Percentiles rank a stretch among this genome's conserved stretches.
Evolutionary conservation across 2,797 vertebrate genomes (phyloP).

Genomic region (Oceanodroma leucorhoa): DNA sequence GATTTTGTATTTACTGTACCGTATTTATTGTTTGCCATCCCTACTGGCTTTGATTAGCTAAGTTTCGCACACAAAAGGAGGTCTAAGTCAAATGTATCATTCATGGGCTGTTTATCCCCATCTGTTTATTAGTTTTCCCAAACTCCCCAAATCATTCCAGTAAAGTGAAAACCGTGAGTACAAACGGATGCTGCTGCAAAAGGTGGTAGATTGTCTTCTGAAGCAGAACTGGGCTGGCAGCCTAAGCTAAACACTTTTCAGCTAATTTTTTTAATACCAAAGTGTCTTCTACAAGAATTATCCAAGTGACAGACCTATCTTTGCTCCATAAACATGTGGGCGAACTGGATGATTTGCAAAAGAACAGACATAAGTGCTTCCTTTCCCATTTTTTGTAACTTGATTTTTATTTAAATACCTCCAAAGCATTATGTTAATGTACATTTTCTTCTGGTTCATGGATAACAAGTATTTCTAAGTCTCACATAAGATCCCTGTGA

Average conservation of each 20-base stretch:
- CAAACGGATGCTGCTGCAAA: background rate
- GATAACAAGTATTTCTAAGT: background rate
- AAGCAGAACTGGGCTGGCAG: background rate
- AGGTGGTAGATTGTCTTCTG: background rate
- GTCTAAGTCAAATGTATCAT: background rate
- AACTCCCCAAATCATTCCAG: background rate
- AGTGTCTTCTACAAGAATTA: background rate
- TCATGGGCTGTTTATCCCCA: background rate
- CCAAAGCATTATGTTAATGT: slow-evolving; percentile 57
- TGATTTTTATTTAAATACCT: slow-evolving; percentile 69
- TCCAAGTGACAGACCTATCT: background rate
- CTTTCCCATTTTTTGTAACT: background rate
- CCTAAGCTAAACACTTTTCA: background rate
- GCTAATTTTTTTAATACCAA: background rate
- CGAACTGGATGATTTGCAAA: background rate
- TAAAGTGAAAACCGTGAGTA: background rate
- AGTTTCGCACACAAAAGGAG: background rate
- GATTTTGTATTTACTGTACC: background rate
- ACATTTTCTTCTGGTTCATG: slow-evolving; percentile 10
- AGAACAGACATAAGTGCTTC: background rate
- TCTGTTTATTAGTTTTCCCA: background rate
- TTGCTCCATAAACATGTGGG: background rate
- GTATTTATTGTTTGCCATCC: background rate
- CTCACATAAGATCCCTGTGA: background rate
- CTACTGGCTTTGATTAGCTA: background rate